Conservation (phyloP, 2,888 invertebrate genomes). For the Lissonota sp. region DNA sequence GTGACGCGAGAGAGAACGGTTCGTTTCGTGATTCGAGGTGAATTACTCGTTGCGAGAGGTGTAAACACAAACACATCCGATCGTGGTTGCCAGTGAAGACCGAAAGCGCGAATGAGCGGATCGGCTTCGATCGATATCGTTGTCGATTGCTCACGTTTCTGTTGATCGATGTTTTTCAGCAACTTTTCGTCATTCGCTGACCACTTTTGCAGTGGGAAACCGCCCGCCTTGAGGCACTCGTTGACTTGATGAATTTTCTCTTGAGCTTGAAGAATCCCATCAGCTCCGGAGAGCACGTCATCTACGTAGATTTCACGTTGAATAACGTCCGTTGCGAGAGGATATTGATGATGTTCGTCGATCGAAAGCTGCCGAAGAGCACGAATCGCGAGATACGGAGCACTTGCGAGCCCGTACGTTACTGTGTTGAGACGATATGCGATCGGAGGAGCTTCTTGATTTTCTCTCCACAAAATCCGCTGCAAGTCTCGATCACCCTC, state of each 20-base stretch:
- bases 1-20: conserved; percentile 34
- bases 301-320: conserved; percentile 54
- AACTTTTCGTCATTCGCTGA: conserved; percentile 26
- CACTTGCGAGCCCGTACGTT: not conserved
- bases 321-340: conserved; percentile 34
- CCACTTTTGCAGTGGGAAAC: conserved; percentile 56
- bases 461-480: conserved; percentile 73
- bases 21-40: conserved; percentile 35
- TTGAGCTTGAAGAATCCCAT: conserved; percentile 17
- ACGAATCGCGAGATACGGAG: conserved; percentile 12
- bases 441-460: conserved; percentile 60
- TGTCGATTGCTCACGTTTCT: not conserved
- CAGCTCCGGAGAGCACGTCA: conserved; percentile 57
- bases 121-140: conserved; percentile 14
- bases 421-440: conserved; percentile 8
- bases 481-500: conserved; percentile 71
- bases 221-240: conserved; percentile 33
- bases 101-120: conserved; percentile 45
- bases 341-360: conserved; percentile 29
- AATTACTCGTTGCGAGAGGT: not conserved
- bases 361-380: conserved; percentile 23
- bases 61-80: conserved; percentile 47
- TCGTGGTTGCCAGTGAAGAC: conserved; percentile 44
- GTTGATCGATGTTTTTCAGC: conserved; percentile 5
- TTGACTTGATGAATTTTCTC: conserved; percentile 39